phyloP scores from a whole-genome alignment of 2,797 vertebrate genomes.

The Tapera naevia region DNA sequence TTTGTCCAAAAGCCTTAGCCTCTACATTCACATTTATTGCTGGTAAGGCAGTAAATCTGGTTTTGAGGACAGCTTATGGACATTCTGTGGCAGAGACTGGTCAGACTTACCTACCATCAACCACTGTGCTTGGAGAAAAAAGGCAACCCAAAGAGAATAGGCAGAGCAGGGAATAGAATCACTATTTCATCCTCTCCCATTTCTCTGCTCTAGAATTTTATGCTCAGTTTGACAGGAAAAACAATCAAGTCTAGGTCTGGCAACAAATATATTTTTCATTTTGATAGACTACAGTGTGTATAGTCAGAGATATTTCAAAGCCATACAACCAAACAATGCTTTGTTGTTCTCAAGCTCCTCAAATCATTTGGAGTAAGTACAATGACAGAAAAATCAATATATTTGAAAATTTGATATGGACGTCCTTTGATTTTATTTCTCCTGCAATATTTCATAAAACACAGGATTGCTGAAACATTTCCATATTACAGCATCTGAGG shows the following conservation, averaged over 20 bases:
- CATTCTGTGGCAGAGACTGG: background rate
- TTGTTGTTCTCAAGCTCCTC: background rate
- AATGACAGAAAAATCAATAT: background rate
- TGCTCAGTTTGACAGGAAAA: background rate
- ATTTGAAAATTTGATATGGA: background rate
- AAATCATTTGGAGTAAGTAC: background rate
- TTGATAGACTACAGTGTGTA: background rate
- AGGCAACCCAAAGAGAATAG: background rate
- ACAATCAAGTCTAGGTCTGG: background rate
- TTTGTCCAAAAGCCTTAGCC: background rate
- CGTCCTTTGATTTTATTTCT: background rate
- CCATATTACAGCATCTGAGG: background rate
- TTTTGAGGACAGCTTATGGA: background rate
- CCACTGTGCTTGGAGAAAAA: background rate
- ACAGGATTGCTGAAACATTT: background rate
- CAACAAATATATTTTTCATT: background rate
- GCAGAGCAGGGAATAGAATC: background rate
- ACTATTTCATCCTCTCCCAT: background rate
- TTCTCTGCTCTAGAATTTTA: background rate
- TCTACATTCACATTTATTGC: background rate
- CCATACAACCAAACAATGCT: background rate
- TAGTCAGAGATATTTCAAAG: background rate
- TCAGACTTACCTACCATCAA: accelerated
- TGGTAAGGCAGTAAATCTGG: background rate
- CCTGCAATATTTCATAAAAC: background rate